Evolutionary conservation across 1,140 invertebrate species (phyloP), one percentile per base, ranked within the genome.

Genomic region (Lordiphosa collinella): DNA sequence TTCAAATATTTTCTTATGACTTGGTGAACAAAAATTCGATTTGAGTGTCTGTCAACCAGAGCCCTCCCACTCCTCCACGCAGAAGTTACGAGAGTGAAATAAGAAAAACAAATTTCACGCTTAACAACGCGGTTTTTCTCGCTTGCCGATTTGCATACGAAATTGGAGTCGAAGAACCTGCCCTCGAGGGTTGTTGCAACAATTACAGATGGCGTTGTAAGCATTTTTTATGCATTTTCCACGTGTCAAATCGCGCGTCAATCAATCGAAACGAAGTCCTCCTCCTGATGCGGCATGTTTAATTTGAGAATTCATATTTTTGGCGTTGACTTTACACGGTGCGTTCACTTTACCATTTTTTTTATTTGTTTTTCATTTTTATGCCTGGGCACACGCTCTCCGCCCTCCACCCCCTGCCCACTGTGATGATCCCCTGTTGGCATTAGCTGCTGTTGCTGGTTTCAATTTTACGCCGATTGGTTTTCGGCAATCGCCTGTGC

Each of bases 381-480:
- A 82, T 84, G 76, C 78, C 62, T 40, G 25, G 66, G 66, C 75
- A 80, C 70, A 74, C 75, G 51, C 64, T 51, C 22, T 34, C 35
- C 38, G 38, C 47, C 43, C 51, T 36, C 11, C 16, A 6, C 12
- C 22, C 22, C 7, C 22, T 18, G 18, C 18, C 18, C 18, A 7
- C 22, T 8, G 4, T 29, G 49, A 55, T 57, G 31, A 61, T 41
- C 14, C 73, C 68, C 48, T 71, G 64, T 79, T 66, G 56, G 52
- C 48, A 44, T 58, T 71, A 58, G 64, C 54, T 62, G 54, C 38
- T 34, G 11, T 37, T 51, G 64, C 69, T 82, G 84, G 82, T 86
- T 86, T 82, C 78, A 86, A 86, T 86, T 86, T 86, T 86, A 86
- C 84, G 84, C 84, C 70, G 65, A 86, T 86, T 86, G 84, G 78